Conservation (phyloP, 2,113 vertebrate genomes). For the Tragelaphus buxtoni region DNA sequence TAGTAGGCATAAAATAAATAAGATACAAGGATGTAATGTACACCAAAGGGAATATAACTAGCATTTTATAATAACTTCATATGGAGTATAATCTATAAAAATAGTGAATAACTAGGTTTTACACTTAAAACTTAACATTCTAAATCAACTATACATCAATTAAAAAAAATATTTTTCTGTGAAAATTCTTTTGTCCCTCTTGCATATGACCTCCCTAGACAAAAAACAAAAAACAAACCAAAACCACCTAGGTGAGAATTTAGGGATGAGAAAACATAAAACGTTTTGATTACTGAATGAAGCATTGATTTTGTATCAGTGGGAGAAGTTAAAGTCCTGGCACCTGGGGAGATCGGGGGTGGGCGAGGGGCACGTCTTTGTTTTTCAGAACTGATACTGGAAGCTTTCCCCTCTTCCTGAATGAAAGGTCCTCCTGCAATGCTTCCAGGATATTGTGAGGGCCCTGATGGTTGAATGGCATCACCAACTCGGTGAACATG, state of each 20-base stretch:
- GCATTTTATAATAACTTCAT: background rate
- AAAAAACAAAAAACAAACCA: background rate
- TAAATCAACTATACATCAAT: background rate
- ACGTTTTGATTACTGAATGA: background rate
- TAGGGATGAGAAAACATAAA: background rate
- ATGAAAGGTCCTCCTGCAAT: background rate
- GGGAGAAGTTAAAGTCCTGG: background rate
- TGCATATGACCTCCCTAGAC: background rate
- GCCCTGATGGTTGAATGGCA: background rate
- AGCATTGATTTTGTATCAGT: background rate
- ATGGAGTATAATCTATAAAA: background rate
- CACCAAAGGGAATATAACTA: background rate
- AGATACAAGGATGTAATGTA: background rate
- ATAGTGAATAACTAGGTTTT: background rate
- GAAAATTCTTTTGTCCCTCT: background rate
- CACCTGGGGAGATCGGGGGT: background rate
- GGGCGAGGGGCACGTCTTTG: fast-evolving
- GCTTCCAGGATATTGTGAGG: background rate
- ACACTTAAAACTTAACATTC: background rate
- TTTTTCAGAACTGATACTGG: background rate
- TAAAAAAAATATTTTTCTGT: background rate
- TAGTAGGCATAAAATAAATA: background rate
- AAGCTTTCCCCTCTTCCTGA: background rate
- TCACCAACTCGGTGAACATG: background rate
- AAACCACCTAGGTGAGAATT: background rate